phyloP scores from a whole-genome alignment of 2,113 vertebrate genomes.

The Diadophis punctatus region DNA sequence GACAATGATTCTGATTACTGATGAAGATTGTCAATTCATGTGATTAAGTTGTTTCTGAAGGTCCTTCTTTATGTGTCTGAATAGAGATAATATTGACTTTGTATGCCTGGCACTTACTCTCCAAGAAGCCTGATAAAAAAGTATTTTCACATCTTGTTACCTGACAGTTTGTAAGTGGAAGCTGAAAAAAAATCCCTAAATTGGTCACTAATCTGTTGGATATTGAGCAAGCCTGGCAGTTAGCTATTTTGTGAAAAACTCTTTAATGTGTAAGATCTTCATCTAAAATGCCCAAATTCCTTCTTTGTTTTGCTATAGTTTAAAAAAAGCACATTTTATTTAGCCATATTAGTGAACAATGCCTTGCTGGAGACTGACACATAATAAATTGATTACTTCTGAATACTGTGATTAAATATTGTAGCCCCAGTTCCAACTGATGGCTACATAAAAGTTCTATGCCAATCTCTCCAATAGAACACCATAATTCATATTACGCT shows the following conservation, averaged over 20 bases:
- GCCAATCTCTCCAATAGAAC: not conserved
- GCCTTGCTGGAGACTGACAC: not conserved
- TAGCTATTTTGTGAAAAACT: not conserved
- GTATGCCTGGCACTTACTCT: not conserved
- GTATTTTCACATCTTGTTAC: not conserved
- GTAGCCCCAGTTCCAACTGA: not conserved
- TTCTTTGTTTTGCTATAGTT: not conserved
- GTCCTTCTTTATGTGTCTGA: not conserved
- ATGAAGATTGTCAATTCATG: not conserved
- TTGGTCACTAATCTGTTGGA: not conserved
- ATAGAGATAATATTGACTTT: not conserved
- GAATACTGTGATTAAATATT: not conserved
- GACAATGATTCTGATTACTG: not conserved
- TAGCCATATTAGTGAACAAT: not conserved
- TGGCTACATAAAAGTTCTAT: not conserved
- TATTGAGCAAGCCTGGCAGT: not conserved
- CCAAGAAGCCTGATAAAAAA: not conserved
- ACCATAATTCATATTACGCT: not conserved
- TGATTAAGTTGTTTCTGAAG: not conserved
- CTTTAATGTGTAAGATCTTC: not conserved
- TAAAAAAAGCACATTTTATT: not conserved
- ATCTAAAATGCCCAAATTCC: not conserved
- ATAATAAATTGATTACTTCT: not conserved
- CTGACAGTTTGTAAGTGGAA: not conserved
- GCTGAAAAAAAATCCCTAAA: not conserved